phyloP scores from a whole-genome alignment of 2,797 vertebrate species.

The Lindbergichthys nudifrons region DNA sequence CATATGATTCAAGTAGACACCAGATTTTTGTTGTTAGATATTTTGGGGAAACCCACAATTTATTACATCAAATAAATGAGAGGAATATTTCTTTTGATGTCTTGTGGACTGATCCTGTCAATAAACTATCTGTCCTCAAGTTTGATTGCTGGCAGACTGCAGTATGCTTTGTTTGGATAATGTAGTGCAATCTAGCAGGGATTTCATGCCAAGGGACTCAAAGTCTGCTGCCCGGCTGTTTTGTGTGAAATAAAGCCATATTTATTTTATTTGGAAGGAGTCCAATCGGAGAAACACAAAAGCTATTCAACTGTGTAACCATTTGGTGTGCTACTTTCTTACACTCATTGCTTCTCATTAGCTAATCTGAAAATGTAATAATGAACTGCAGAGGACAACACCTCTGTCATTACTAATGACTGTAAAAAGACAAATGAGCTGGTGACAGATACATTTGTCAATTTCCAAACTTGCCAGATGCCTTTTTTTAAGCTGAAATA shows the following conservation, averaged over 20 bases:
- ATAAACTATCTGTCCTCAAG: slow-evolving; percentile 32
- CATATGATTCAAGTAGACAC: slow-evolving; percentile 33
- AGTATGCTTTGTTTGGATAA: slow-evolving; percentile 44
- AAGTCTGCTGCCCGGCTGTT: slow-evolving; percentile 45
- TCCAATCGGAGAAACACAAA: slow-evolving; percentile 39
- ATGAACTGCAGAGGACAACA: slow-evolving; percentile 25
- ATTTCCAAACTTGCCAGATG: background rate
- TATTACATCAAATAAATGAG: slow-evolving; percentile 17
- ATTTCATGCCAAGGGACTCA: slow-evolving; percentile 45
- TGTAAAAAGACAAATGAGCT: slow-evolving; percentile 14
- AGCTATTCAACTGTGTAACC: slow-evolving; percentile 42
- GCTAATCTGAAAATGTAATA: slow-evolving; percentile 15
- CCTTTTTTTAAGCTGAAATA: slow-evolving; percentile 10
- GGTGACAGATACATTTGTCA: slow-evolving; percentile 21
- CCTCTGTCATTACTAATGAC: slow-evolving; percentile 14
- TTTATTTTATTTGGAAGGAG: slow-evolving; percentile 64
- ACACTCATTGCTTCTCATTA: slow-evolving; percentile 19
- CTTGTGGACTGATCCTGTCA: slow-evolving; percentile 34
- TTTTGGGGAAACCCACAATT: slow-evolving; percentile 29
- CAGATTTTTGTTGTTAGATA: slow-evolving; percentile 32
- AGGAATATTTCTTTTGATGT: slow-evolving; percentile 42
- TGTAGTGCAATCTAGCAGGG: slow-evolving; percentile 39
- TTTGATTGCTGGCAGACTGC: slow-evolving; percentile 51
- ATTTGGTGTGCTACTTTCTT: slow-evolving; percentile 48
- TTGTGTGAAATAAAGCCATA: slow-evolving; percentile 40